Evolutionary conservation across 2,888 invertebrate genomes (phyloP), one percentile per base, ranked within the genome.

Genomic region (Miltochrista miniata): DNA sequence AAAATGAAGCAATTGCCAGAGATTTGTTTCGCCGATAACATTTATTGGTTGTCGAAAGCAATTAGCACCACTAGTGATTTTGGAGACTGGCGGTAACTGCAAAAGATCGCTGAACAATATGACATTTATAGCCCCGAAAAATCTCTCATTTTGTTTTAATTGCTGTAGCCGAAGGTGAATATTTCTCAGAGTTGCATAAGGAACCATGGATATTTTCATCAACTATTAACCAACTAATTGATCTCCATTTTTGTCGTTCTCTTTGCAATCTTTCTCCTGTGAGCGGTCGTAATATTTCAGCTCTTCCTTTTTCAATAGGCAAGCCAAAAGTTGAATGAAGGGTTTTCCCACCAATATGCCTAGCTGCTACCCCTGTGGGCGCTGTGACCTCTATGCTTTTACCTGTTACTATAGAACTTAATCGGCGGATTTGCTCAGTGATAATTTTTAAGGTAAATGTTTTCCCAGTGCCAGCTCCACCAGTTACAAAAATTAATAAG

Each of bases 171-270:
- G 34, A n/a, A 43, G 15, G 11, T 43, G 14, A 24, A 74, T 70
- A 7, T 62, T 66, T 9, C 72, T 45, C 4, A 72, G 42, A n/a
- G n/a, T n/a, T n/a, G n/a, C n/a, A n/a, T n/a, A n/a, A n/a, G n/a
- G n/a, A n/a, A n/a, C n/a, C n/a, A n/a, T n/a, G n/a, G n/a, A n/a
- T n/a, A n/a, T n/a, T n/a, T n/a, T n/a, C n/a, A n/a, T n/a, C n/a
- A n/a, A n/a, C n/a, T 5, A 72, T 51, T 0, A 72, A 34, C 63
- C 67, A 72, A 15, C 56, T 48, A 1, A 74, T 68, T 15, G 61
- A n/a, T 8, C 64, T 60, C 72, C 71, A 71, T 50, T 63, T 65
- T 42, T 64, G 63, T 14, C 73, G 42, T 57, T 67, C 54, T 1
- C 49, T 40, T 36, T 73, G 61, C 0, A 67, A 35, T 9, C 5